Percentiles rank a stretch among this genome's conserved stretches.
phyloP scores from a whole-genome alignment of 2,113 vertebrate species.

The Urocynchramus pylzowi region DNA sequence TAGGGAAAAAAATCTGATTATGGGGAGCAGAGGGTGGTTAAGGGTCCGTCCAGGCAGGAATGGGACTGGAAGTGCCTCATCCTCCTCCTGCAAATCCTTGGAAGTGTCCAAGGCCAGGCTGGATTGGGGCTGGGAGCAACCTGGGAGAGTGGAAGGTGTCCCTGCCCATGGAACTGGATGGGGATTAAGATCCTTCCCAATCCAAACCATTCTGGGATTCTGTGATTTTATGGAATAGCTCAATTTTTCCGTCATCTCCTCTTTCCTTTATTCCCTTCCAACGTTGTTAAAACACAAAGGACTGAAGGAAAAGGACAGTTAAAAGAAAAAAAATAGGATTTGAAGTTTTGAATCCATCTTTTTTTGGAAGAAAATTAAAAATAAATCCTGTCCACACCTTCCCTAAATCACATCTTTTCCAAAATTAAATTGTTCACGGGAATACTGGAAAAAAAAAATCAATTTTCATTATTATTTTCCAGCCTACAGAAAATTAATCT shows the following conservation, averaged over 20 bases:
- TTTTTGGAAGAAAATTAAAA: not conserved
- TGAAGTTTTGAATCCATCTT: not conserved
- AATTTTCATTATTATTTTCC: not conserved
- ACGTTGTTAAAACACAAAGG: not conserved
- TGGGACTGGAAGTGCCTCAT: not conserved
- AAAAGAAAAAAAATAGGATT: not conserved
- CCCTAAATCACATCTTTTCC: not conserved
- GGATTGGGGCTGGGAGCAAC: rapidly evolving
- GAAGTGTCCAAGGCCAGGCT: rapidly evolving
- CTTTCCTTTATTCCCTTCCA: not conserved
- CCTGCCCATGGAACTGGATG: not conserved
- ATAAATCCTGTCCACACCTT: rapidly evolving
- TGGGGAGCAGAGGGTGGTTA: not conserved
- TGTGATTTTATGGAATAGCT: not conserved
- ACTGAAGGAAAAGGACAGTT: not conserved
- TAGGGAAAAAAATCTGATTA: not conserved
- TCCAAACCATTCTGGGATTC: not conserved
- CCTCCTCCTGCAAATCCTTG: not conserved
- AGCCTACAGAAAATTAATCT: not conserved
- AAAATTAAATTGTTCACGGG: not conserved
- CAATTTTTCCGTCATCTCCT: rapidly evolving
- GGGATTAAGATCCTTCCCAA: not conserved
- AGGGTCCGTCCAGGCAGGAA: not conserved
- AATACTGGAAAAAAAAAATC: not conserved
- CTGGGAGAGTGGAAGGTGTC: not conserved